Evolutionary conservation across 2,113 vertebrate genomes (phyloP), one percentile per base, ranked within the genome.

Genomic region (Protobothrops mucrosquamatus): DNA sequence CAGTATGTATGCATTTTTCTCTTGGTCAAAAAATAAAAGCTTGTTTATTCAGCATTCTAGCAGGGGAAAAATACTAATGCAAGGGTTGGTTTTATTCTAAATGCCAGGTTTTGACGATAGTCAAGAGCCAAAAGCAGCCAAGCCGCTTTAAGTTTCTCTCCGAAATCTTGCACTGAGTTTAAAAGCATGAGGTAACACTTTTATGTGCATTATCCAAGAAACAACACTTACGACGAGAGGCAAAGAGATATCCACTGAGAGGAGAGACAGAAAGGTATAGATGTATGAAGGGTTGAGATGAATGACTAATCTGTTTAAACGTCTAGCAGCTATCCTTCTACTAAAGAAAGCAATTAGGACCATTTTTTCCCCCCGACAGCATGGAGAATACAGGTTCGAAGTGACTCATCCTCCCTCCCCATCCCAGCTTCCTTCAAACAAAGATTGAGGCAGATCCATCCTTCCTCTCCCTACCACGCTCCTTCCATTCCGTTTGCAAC

Each of bases 301-400:
- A 56, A 90, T 93, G 92, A 93, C 92, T 90, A 93, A 93, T 93
- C 74, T 29, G 6, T 86, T 86, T 93, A 56, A 90, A 56, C 43
- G 34, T 39, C 85, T 39, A 85, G 43, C 11, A 10, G 34, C 69
- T 54, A 20, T 8, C 8, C 55, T 29, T 51, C 20, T 14, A 39
- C 22, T 39, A 39, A 1, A 85, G 55, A 3, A 6, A 56, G 90
- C 57, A 85, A 0, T 1, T 43, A 87, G 43, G 0, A 12, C 5
- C 93, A 0, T 92, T 92, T 88, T 92, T n/a, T 6, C 6, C 2
- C 1, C 3, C 3, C 3, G 43, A 92, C 10, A 93, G 26, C 0
- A 0, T 3, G 74, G 93, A 64, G 3, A 91, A 93, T 22, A 93
- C 87, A 88, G 34, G 89, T 94, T 87, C 91, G 91, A 54, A 15